Evolutionary conservation across 2,113 vertebrate genomes (phyloP).

Genomic region (Empidonax traillii): DNA sequence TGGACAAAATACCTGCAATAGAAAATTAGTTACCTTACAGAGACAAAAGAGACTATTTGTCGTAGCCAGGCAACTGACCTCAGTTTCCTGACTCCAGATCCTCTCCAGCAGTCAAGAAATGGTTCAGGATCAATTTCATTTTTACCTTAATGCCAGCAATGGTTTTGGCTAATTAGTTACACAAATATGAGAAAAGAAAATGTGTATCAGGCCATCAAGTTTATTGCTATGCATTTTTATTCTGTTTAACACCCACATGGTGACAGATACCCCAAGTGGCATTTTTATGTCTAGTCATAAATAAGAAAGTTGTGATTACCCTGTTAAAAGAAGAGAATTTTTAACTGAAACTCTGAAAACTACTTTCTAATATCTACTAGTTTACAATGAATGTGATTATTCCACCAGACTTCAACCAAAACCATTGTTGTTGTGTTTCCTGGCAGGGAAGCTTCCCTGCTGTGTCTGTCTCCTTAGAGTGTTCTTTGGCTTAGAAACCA

Average conservation of each 20-base stretch:
- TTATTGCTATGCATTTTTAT: neutral
- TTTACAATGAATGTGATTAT: neutral
- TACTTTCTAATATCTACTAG: neutral
- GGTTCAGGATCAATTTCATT: neutral
- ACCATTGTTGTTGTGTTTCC: neutral
- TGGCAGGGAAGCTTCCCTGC: neutral
- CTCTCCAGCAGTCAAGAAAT: neutral
- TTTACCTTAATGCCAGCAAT: neutral
- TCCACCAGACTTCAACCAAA: neutral
- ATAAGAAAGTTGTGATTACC: neutral
- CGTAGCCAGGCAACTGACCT: neutral
- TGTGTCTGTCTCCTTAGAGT: neutral
- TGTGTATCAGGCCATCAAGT: neutral
- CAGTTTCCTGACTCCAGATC: neutral
- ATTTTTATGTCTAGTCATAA: neutral
- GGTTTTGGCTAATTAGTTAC: neutral
- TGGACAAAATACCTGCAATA: neutral
- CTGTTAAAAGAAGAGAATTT: neutral
- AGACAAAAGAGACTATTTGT: neutral
- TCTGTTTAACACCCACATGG: neutral
- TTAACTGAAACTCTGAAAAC: neutral
- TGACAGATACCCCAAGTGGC: neutral
- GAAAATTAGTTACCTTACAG: neutral
- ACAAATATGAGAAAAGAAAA: neutral
- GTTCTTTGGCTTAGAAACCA: neutral